A percentile compares a stretch with the other conserved stretches of the same genome.
phyloP scores from a whole-genome alignment of 2,888 invertebrate genomes.

The Hirtodrosophila cameraria region DNA sequence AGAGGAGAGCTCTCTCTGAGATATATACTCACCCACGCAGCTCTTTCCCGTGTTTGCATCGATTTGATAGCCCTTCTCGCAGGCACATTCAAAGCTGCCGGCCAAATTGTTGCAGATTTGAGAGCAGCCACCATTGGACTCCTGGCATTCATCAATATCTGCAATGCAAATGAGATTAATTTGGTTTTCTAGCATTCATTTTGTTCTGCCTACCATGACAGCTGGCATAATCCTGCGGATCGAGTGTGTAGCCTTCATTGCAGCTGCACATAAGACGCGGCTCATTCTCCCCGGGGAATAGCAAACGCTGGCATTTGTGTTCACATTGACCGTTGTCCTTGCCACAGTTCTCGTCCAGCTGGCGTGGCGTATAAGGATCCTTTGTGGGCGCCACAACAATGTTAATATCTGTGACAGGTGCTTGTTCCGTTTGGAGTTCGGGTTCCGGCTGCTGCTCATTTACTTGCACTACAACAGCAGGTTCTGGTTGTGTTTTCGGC shows the following conservation, averaged over 20 bases:
- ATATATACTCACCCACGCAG: conserved; percentile 85
- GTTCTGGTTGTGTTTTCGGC: neutral
- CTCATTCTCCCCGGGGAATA: conserved; percentile 82
- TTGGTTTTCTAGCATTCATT: accelerated
- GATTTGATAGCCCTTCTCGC: conserved; percentile 85
- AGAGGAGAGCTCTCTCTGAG: no score
- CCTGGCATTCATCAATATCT: conserved; percentile 87
- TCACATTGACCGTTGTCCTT: conserved; percentile 85
- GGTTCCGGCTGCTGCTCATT: neutral
- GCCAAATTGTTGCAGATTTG: conserved; percentile 86
- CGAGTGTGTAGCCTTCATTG: conserved; percentile 83
- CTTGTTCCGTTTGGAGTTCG: neutral
- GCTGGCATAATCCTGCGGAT: conserved; percentile 82
- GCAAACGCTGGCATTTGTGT: conserved; percentile 84
- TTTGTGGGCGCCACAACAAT: conserved; percentile 63
- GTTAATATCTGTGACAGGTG: conserved; percentile 58
- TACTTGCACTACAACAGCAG: neutral
- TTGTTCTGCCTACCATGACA: conserved; percentile 80
- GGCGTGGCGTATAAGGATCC: conserved; percentile 78
- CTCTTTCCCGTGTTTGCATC: conserved; percentile 83
- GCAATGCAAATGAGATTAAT: neutral
- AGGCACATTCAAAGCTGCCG: conserved; percentile 86
- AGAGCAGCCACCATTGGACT: conserved; percentile 86
- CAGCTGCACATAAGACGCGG: conserved; percentile 82
- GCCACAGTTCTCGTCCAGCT: conserved; percentile 82